Evolutionary conservation across 2,888 invertebrate species (phyloP).

Genomic region (Acronicta aceris): DNA sequence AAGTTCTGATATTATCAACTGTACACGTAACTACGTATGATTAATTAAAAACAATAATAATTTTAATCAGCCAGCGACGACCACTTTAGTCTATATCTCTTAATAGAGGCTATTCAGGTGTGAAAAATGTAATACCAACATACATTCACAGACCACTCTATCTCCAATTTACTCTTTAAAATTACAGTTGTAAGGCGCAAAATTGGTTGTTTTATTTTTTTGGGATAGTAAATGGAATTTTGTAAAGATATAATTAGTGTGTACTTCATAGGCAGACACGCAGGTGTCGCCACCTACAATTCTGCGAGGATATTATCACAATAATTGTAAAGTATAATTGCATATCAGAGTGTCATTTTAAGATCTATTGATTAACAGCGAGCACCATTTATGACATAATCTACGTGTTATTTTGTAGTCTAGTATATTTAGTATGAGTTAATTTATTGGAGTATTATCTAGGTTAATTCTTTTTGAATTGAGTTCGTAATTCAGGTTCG

Average conservation of each 20-base stretch:
- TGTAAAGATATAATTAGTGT: slow-evolving; percentile 33
- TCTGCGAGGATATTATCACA: slow-evolving; percentile 45
- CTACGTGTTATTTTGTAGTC: slow-evolving; percentile 32
- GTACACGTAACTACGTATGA: slow-evolving; percentile 75
- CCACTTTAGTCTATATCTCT: slow-evolving; percentile 52
- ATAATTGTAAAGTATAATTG: slow-evolving; percentile 52
- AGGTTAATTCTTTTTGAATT: background rate
- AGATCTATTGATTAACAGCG: slow-evolving; percentile 46
- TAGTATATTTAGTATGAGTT: slow-evolving; percentile 16
- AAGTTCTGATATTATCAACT: slow-evolving; percentile 75
- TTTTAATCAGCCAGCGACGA: slow-evolving; percentile 71
- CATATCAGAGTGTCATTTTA: slow-evolving; percentile 48
- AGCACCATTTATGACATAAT: slow-evolving; percentile 31
- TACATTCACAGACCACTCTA: slow-evolving; percentile 1
- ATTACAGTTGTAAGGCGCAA: background rate
- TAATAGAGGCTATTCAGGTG: slow-evolving; percentile 47
- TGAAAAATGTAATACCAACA: slow-evolving; percentile 38
- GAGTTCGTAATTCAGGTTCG: slow-evolving; percentile 1
- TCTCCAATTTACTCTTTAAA: slow-evolving; percentile 18
- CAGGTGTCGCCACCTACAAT: slow-evolving; percentile 46
- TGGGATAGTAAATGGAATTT: slow-evolving; percentile 1
- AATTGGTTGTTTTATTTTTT: slow-evolving; percentile 3
- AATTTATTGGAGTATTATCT: slow-evolving; percentile 21
- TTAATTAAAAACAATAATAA: slow-evolving; percentile 82
- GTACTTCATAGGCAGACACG: slow-evolving; percentile 21